Base-by-base conservation (phyloP, 2,888 invertebrate species). In the Terebella lapidaria region DNA sequence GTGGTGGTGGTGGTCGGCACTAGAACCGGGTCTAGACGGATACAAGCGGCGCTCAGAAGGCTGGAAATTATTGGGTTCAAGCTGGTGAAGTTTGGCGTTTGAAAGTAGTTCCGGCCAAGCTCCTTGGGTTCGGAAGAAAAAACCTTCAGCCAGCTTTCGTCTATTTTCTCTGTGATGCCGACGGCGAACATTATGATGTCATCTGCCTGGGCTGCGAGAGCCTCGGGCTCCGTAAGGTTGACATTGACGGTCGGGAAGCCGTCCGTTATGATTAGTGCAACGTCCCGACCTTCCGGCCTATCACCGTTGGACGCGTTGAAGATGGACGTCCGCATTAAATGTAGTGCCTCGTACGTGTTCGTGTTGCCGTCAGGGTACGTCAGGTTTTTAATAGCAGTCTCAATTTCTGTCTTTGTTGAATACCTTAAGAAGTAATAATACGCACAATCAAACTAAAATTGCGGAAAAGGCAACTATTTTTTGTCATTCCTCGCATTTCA, bases 1-100 rank as follows among this genome's bases (percentile, higher is more conserved):
- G 35, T 35, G 10, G 35, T 35, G 35, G 35, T 57, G 28, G 22
- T 52, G 45, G 54, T 28, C 28, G 35, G 35, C 35, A 5, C 15
- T 5, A 18, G 35, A 15, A 18, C 15, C 49, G 49, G 49, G 20
- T 10, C 22, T 10, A 22, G 49, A 5, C 15, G 10, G 15, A 20
- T 20, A 22, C 49, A 49, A 22, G 18, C 22, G 5, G 20, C 49
- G 5, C 20, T 20, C 49, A 49, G 49, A 5, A 49, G 5, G 15
- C 20, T 20, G 49, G 15, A 18, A 5, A 49, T 5, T 22, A 49
- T 22, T 20, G 10, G 15, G 18, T 20, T 22, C 18, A 49, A 30
- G 52, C 29, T 46, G 29, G 54, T 46, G 53, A 54, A 30, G 53
- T 54, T 26, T 54, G 54, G 53, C 54, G 29, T 53, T 55, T 45